phyloP scores from a whole-genome alignment of 35 echinoderm and acorn worm species.

The Antedon bifida region DNA sequence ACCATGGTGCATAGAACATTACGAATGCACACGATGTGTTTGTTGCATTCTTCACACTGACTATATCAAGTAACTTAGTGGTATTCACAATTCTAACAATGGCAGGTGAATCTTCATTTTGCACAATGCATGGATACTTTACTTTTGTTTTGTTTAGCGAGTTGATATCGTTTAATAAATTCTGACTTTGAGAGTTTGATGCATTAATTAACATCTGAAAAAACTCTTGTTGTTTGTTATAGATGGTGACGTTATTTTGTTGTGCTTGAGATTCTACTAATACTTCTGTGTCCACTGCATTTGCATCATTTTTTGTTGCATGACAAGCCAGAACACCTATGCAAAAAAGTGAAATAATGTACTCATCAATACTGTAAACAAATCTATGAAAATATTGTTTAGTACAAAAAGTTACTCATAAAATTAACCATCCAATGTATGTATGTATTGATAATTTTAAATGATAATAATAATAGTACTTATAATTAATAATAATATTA shows the following conservation, averaged over 20 bases:
- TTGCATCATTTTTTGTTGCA: background rate
- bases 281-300: background rate
- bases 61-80: constrained; percentile 31
- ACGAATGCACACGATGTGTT: constrained; percentile 54
- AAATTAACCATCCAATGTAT: no score
- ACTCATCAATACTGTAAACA: no score
- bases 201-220: background rate
- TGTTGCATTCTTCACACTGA: constrained; percentile 22
- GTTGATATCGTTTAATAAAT: background rate
- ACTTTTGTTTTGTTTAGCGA: background rate
- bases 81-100: constrained; percentile 48
- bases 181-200: background rate
- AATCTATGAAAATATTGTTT: no score
- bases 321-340: background rate
- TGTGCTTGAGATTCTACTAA: background rate
- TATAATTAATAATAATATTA: no score
- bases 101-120: constrained; percentile 13
- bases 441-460: no score
- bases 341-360: background rate
- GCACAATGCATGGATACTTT: constrained; percentile 35
- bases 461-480: no score
- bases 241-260: background rate
- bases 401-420: no score
- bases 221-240: background rate
- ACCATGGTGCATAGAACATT: constrained; percentile 72